A percentile compares a stretch with the other conserved stretches of the same genome.
phyloP scores from a whole-genome alignment of 2,888 invertebrate genomes.

The Phengaris arion region DNA sequence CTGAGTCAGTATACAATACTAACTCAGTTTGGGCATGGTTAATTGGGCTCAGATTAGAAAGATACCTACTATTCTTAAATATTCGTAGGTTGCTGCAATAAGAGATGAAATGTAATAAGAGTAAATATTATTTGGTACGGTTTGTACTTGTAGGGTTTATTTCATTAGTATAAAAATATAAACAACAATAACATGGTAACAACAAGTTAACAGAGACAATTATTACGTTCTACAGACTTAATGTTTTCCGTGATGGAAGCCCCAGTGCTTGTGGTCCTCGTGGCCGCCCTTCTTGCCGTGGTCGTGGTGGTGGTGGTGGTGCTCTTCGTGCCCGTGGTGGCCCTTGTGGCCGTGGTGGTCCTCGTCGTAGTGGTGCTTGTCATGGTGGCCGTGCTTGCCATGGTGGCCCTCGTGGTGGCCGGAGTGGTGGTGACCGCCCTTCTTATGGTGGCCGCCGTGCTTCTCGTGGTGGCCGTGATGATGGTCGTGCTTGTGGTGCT shows the following conservation, averaged over 20 bases:
- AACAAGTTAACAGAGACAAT: conserved; percentile 37
- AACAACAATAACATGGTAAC: conserved; percentile 40
- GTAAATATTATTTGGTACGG: background rate
- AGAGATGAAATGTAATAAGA: background rate
- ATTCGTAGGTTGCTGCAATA: too few species aligned
- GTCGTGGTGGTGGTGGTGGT: conserved; percentile 85
- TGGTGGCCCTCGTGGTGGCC: conserved; percentile 88
- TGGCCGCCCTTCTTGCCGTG: conserved; percentile 89
- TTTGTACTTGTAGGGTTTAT: conserved; percentile 22
- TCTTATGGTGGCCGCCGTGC: conserved; percentile 88
- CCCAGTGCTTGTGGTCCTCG: conserved; percentile 86
- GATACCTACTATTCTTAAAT: too few species aligned
- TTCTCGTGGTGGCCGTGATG: conserved; percentile 86
- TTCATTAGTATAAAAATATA: conserved; percentile 32
- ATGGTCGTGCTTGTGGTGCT: conserved; percentile 88
- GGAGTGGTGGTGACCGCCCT: conserved; percentile 88
- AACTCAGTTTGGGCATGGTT: too few species aligned
- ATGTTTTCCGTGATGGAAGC: conserved; percentile 80
- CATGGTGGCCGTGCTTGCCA: conserved; percentile 88
- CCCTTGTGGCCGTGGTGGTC: conserved; percentile 89
- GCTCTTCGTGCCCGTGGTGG: conserved; percentile 87
- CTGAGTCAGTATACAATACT: too few species aligned
- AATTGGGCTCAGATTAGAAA: too few species aligned
- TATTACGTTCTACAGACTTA: conserved; percentile 46
- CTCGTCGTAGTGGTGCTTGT: conserved; percentile 89